Percentiles rank a stretch among this genome's conserved stretches.
These are phyloP conservation scores for Girardia tigrina DNA, from an alignment of 2,888 invertebrate genomes.

Conservation along the genomic window DNA sequence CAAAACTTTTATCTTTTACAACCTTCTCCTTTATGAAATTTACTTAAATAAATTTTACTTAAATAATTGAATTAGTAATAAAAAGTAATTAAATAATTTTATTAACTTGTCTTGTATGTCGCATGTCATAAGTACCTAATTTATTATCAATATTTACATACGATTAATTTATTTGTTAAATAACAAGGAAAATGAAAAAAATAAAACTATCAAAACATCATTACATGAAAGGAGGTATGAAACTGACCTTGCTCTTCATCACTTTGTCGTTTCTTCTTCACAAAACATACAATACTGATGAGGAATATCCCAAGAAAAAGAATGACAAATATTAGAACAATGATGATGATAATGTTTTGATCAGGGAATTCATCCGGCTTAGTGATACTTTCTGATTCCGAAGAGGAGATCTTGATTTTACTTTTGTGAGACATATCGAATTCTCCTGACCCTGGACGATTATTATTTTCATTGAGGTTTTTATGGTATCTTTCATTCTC, in stretches of 20 bases:
- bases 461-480: background rate
- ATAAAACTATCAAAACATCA: no score
- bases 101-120: no score
- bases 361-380: background rate
- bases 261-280: background rate
- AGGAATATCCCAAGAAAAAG: background rate
- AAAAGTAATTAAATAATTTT: no score
- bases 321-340: background rate
- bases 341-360: background rate
- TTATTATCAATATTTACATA: no score
- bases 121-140: no score
- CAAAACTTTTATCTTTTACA: no score
- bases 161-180: no score
- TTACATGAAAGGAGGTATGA: no score
- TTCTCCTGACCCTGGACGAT: background rate
- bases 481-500: conserved; percentile 6
- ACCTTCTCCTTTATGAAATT: no score
- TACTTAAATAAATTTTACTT: no score
- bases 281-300: background rate
- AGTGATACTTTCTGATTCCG: background rate
- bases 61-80: no score
- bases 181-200: no score
- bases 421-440: background rate
- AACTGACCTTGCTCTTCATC: background rate
- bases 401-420: background rate